Percentiles rank a stretch among this genome's conserved stretches.
phyloP scores from a whole-genome alignment of 2,113 vertebrate species.

The Lycocorax pyrrhopterus region DNA sequence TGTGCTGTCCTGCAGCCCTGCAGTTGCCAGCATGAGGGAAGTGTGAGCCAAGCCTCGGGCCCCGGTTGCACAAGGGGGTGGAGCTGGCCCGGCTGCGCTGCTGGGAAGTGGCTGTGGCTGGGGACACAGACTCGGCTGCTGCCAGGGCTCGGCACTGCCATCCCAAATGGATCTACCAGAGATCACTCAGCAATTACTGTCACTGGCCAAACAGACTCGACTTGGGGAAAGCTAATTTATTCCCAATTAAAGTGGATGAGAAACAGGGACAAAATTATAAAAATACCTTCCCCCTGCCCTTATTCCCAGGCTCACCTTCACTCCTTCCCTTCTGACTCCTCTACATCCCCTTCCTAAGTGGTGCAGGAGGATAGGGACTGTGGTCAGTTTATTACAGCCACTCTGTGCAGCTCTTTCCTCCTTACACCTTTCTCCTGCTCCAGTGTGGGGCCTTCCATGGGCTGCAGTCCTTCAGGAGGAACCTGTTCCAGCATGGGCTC shows the following conservation, averaged over 20 bases:
- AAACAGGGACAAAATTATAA: neutral
- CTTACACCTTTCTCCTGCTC: neutral
- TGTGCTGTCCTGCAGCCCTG: neutral
- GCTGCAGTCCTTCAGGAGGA: neutral
- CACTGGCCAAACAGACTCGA: neutral
- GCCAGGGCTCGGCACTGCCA: neutral
- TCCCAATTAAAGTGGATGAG: neutral
- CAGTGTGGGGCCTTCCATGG: neutral
- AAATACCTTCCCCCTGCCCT: rapidly evolving
- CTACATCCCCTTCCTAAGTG: neutral
- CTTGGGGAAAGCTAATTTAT: neutral
- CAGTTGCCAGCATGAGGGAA: rapidly evolving
- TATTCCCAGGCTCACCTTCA: neutral
- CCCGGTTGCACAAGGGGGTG: neutral
- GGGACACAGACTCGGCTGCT: neutral
- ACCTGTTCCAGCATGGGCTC: neutral
- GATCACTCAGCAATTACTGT: neutral
- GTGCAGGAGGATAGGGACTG: neutral
- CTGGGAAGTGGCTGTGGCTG: neutral
- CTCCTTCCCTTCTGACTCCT: neutral
- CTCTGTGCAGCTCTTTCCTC: neutral
- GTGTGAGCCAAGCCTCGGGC: neutral
- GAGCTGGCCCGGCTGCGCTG: neutral
- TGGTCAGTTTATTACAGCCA: neutral
- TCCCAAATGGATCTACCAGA: neutral